Percentiles rank a stretch among this genome's conserved stretches.
Evolutionary conservation across 2,113 vertebrate species (phyloP).

Genomic region (Gracilinanus agilis): DNA sequence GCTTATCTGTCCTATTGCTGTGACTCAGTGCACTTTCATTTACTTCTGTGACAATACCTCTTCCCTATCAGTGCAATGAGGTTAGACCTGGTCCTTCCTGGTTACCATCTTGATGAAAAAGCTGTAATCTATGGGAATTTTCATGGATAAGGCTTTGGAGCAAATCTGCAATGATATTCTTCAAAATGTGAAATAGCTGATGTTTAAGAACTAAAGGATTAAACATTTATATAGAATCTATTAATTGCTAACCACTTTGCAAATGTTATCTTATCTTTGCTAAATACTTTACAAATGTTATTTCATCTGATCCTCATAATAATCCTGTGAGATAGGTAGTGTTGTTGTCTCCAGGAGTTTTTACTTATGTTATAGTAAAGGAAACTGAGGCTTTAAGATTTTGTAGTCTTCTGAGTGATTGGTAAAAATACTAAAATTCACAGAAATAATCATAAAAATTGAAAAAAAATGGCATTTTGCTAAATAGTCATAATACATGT

Average conservation of each 20-base stretch:
- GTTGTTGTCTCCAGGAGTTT: background rate
- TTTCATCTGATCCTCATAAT: background rate
- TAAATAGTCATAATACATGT: background rate
- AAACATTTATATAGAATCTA: background rate
- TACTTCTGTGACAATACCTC: background rate
- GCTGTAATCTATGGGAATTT: background rate
- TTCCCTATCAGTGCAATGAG: background rate
- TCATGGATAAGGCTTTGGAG: background rate
- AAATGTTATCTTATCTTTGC: background rate
- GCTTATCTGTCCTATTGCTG: background rate
- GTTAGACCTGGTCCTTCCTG: background rate
- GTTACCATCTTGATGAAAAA: background rate
- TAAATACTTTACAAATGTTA: background rate
- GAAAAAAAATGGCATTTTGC: background rate
- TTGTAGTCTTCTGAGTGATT: constrained; percentile 57
- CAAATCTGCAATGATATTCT: background rate
- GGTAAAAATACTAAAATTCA: background rate
- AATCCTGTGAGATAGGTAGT: background rate
- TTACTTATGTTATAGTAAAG: background rate
- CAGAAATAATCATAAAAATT: background rate
- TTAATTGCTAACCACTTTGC: background rate
- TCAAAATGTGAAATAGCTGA: background rate
- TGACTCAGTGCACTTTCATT: background rate
- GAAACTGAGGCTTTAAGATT: constrained; percentile 44
- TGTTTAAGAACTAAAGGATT: background rate